Evolutionary conservation across 2,888 invertebrate genomes (phyloP), one percentile per base, ranked within the genome.

Genomic region (Philereme transversata): DNA sequence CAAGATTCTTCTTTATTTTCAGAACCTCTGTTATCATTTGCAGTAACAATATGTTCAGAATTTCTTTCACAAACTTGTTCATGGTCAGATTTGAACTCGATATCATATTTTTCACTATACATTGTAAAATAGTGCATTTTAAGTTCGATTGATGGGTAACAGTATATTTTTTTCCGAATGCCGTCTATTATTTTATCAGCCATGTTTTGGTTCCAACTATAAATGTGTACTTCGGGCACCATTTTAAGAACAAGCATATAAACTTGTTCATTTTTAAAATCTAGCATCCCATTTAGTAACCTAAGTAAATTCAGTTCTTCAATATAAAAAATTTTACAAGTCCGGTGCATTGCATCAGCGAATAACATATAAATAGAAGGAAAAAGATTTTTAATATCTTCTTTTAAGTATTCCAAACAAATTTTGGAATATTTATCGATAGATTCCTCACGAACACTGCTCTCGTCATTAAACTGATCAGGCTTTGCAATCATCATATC

Each of bases 191-290:
- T 55, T 54, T 60, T 60, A 5, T 51, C 55, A 8, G 34, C 33
- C 9, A 22, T 47, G 9, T 51, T 3, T 7, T 0, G 38, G 8
- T 38, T 8, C 6, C 38, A 8, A 8, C 8, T 7, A 38, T 38
- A 38, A 38, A 7, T 7, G 4, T 7, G 2, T 5, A 43, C 8
- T 6, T 47, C 7, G 8, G 57, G 58, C 10, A 59, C 4, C 51
- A 48, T 51, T 9, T 55, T 10, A 22, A 55, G 33, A n/a, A 54
- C 59, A 33, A 59, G 45, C 35, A 59, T 33, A 56, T 60, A 60
- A 35, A 60, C 51, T 36, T 40, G 51, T 44, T 22, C 9, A 45
- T 46, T 9, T 51, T 56, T 35, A 46, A 40, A 60, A 8, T 41
- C 6, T 35, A 60, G 41, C 55, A 60, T 56, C 44, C 10, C 50